Percentiles rank a stretch among this genome's conserved stretches.
Evolutionary conservation across 2,113 vertebrate species (phyloP).

Genomic region (Poeciliopsis retropinna): DNA sequence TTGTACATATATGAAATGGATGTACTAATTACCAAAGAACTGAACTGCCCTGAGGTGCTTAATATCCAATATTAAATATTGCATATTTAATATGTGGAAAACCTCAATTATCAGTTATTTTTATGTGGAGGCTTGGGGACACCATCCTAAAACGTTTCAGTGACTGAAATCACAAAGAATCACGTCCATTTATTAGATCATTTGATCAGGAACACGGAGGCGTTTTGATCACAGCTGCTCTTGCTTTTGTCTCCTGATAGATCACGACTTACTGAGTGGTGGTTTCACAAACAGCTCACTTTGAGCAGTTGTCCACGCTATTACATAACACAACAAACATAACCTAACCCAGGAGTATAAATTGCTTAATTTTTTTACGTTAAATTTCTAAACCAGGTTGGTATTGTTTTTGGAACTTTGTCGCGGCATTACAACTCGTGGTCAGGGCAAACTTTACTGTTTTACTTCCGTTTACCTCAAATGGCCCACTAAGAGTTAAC

Average conservation of each 20-base stretch:
- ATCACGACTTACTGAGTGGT: constrained; percentile 47
- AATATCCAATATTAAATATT: too few species aligned
- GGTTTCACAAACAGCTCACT: constrained; percentile 20
- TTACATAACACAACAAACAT: constrained; percentile 48
- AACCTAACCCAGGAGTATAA: constrained; percentile 19
- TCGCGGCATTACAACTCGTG: background rate
- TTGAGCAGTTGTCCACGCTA: constrained; percentile 9
- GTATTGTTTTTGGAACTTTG: background rate
- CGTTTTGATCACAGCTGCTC: constrained; percentile 11
- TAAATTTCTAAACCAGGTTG: background rate
- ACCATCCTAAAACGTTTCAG: too few species aligned
- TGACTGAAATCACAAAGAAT: background rate
- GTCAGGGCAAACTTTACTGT: constrained; percentile 41
- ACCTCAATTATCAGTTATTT: too few species aligned
- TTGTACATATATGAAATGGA: background rate
- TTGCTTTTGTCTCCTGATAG: constrained; percentile 25
- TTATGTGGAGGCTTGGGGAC: too few species aligned
- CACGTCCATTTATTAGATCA: background rate
- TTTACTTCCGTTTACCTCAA: constrained; percentile 42
- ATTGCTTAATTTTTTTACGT: constrained; percentile 14
- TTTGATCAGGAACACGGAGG: constrained; percentile 1
- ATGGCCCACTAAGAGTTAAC: constrained; percentile 22
- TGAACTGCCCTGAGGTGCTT: background rate
- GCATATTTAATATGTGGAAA: too few species aligned
- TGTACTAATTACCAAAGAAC: background rate